These are phyloP conservation scores for Orcinus orca DNA, from an alignment of 2,113 vertebrate species.

Conservation along the genomic window DNA sequence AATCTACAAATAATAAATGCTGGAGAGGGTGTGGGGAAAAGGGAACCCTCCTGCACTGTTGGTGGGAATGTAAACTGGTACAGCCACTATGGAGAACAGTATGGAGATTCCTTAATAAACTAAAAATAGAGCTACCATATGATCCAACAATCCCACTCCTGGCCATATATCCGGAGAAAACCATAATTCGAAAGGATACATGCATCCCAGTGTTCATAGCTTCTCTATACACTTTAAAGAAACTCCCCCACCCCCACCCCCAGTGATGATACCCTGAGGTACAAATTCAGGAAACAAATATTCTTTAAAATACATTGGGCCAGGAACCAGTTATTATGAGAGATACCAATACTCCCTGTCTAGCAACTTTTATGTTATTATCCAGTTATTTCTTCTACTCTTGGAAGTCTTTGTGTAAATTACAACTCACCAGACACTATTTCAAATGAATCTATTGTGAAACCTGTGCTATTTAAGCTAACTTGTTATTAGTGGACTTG, in stretches of 20 bases:
- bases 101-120: too few relatives aligned
- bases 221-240: neutral
- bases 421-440: neutral
- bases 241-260: too few relatives aligned
- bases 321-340: neutral
- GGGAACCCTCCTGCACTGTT: too few relatives aligned
- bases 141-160: too few relatives aligned
- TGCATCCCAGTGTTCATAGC: too few relatives aligned
- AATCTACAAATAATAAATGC: too few relatives aligned
- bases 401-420: constrained; percentile 10
- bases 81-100: too few relatives aligned
- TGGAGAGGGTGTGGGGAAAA: too few relatives aligned
- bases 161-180: too few relatives aligned
- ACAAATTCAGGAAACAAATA: neutral
- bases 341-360: neutral
- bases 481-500: neutral
- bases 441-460: constrained; percentile 12
- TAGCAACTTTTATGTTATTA: neutral
- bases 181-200: too few relatives aligned
- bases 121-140: too few relatives aligned
- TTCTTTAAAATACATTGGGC: neutral
- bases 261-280: neutral
- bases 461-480: neutral
- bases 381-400: neutral
- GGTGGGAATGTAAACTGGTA: too few relatives aligned